Evolutionary conservation across 2,888 invertebrate species (phyloP), one percentile per base, ranked within the genome.

Genomic region (Agrochola litura): DNA sequence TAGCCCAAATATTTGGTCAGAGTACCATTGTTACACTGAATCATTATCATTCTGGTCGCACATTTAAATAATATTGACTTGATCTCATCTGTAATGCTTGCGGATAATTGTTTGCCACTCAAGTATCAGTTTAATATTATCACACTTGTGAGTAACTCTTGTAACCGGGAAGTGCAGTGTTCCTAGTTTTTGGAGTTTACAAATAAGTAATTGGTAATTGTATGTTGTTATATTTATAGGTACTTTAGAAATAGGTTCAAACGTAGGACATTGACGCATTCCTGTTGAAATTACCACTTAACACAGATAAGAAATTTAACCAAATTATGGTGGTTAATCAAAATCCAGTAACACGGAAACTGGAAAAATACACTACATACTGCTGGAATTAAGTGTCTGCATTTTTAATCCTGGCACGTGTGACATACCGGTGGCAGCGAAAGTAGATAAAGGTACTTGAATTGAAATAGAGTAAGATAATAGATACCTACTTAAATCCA

Each of bases 11-110:
- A 71, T 79, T 77, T 76, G 64, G 19, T 61, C 61, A 65, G 14
- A 76, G 65, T 69, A 79, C 73, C 76, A 88, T 88, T 84, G 82
- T 88, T 79, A 80, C 43, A 54, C 37, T 58, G n/a, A 65, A 56
- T 54, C 30, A 37, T n/a, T 10, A 37, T 46, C 54, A 60, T n/a
- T n/a, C n/a, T n/a, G 16, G 25, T 37, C 25, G 37, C 41, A 52
- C n/a, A 56, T 83, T 72, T 63, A n/a, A n/a, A 58, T 72, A 70
- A 67, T 60, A 71, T 69, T 58, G 52, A 43, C 43, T 43, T 10
- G 16, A 30, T 22, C 30, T 19, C 54, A 76, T 70, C 0, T 76
- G 61, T 25, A 49, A 46, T 19, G 12, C 19, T 49, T 25, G 22
- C 4, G 12, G 46, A 43, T 64, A 22, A 30, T 1, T 43, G 16